These are phyloP conservation scores for Dynastes tityus DNA, from an alignment of 2,888 invertebrate genomes.

Conservation along the genomic window DNA sequence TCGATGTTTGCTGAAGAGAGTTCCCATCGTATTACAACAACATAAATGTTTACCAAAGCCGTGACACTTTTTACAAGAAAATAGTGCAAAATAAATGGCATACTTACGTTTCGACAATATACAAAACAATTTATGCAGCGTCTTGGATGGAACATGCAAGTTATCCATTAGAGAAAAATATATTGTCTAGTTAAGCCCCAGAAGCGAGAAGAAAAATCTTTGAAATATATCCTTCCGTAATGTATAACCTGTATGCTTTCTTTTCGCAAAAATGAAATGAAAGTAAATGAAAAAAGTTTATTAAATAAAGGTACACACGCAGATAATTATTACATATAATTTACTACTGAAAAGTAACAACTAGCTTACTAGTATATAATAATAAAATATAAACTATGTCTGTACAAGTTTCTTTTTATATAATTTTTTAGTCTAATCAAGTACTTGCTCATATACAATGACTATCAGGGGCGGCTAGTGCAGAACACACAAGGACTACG, in stretches of 20 bases:
- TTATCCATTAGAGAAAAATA: too few species aligned
- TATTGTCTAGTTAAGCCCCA: too few species aligned
- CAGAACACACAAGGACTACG: too few species aligned
- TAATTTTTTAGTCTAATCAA: constrained; percentile 20
- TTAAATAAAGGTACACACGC: constrained; percentile 52
- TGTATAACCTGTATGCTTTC: too few species aligned
- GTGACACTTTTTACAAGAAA: neutral
- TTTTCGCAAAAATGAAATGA: constrained; percentile 47
- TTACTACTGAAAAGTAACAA: constrained; percentile 42
- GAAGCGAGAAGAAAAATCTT: too few species aligned
- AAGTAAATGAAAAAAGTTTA: constrained; percentile 53
- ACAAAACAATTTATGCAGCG: too few species aligned
- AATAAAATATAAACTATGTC: constrained; percentile 39
- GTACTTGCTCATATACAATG: constrained; percentile 41
- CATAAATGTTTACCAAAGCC: neutral
- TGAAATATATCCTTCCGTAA: too few species aligned
- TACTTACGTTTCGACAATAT: too few species aligned
- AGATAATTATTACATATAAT: constrained; percentile 42
- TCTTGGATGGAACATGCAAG: too few species aligned
- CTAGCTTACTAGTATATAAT: constrained; percentile 27
- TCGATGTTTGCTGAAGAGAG: too few species aligned
- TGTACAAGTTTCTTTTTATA: constrained; percentile 41
- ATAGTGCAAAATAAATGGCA: neutral
- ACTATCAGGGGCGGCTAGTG: too few species aligned
- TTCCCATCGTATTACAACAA: too few species aligned